Base-by-base conservation (phyloP, 2,113 vertebrate genomes). In the Brachypodius melanocephalos region DNA sequence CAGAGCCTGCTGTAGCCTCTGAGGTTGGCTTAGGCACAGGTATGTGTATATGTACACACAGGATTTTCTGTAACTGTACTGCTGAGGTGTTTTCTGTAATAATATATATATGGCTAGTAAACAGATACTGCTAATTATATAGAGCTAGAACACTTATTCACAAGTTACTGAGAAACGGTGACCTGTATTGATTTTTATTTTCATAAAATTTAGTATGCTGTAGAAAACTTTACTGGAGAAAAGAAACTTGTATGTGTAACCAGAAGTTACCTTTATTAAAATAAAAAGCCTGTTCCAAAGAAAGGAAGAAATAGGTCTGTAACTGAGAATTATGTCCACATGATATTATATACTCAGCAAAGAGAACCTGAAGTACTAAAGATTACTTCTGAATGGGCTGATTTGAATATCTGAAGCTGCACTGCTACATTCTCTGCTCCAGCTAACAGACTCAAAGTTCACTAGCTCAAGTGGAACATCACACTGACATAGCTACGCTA, bases 381-480 rank as follows among this genome's bases (percentile, higher is more conserved):
- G 48, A 68, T 42, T 78, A 58, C 51, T 87, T 93, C 77, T 84
- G 59, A 89, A 84, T 22, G 12, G 17, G 28, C 15, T 78, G 29
- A 81, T 85, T 54, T 78, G 48, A 80, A 72, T 93, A 66, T 73
- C 49, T 84, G 65, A 86, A 81, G 46, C 74, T 79, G 31, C 75
- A 58, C 62, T 72, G 48, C 52, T 54, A 32, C 69, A 51, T 72
- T 40, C 43, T 88, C 92, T 95, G 45, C 57, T 88, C 71, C 2
- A 3, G 26, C 66, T 88, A 48, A 28, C 21, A 48, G 63, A 82
- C 38, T 79, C 29, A 43, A 55, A 68, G 38, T 89, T 22, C n/a
- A 49, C 72, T 85, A 75, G 69, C 55, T 95, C 43, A 85, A 91
- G 74, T 90, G 88, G 75, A 94, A 83, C 75, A 75, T 88, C 58